Evolutionary conservation across 2,113 vertebrate species (phyloP), one percentile per base, ranked within the genome.

Genomic region (Ardeotis arabs): DNA sequence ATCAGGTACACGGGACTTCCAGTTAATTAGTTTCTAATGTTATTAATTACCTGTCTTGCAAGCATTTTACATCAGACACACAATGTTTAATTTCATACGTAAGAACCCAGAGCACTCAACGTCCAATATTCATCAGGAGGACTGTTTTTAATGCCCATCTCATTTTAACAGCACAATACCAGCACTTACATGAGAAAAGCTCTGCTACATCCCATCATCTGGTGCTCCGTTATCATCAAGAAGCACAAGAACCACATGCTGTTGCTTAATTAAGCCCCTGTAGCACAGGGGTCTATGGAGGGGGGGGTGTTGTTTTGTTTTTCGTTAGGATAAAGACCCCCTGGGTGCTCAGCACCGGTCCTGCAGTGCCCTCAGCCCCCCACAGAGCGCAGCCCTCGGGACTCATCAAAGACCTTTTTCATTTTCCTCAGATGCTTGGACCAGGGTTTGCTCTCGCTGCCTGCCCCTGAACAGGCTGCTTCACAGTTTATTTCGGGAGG

Each of bases 41-140:
- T 94, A 96, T 95, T 95, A 96, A 97, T 90, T 96, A 96, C 95
- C 86, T 94, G 89, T 90, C 94, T 86, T 92, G 91, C 84, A 89
- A 94, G 92, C 62, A 49, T 84, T 96, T 96, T 93, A 78, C 77
- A 85, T 91, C 77, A 93, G 74, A 75, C 4, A 1, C 21, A 5
- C 83, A 59, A 68, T 76, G 76, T 88, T 96, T 91, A 88, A 94
- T 95, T 96, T 95, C 82, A 74, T 79, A 86, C 87, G 29, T 22
- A 95, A 93, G 90, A 94, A 95, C 68, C 69, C 80, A 53, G 80
- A 89, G 72, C 74, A 55, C 52, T 79, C 79, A 66, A 67, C 72
- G 72, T 73, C 79, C 84, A 69, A 4, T 50, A 89, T 90, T 83
- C 74, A 92, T 62, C 1, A 0, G 31, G 73, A 91, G 49, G 33